phyloP scores from a whole-genome alignment of 2,797 vertebrate genomes.

The Etheostoma nigrum region DNA sequence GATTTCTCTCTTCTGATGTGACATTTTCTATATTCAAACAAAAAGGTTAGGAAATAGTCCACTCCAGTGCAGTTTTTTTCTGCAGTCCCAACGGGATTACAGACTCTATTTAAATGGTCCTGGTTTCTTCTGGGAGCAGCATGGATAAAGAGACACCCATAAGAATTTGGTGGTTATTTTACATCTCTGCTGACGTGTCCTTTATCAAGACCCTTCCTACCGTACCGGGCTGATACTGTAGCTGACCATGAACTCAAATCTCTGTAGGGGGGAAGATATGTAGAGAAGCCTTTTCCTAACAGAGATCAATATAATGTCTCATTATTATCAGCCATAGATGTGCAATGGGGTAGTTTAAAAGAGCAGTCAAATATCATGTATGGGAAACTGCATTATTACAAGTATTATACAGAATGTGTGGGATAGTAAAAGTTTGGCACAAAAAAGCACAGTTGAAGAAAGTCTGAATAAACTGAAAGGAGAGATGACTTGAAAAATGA shows the following conservation, averaged over 20 bases:
- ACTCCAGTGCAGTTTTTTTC: neutral
- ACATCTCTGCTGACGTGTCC: neutral
- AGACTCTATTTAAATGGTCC: neutral
- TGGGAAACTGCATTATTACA: neutral
- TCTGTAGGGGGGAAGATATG: constrained; percentile 22
- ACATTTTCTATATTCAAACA: constrained; percentile 21
- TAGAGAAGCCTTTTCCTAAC: constrained; percentile 27
- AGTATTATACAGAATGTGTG: neutral
- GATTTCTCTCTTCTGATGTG: constrained; percentile 37
- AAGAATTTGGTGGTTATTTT: neutral
- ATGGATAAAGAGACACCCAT: neutral
- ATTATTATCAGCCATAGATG: neutral
- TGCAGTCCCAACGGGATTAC: neutral
- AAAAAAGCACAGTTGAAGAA: neutral
- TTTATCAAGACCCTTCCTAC: constrained; percentile 10
- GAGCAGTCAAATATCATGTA: neutral
- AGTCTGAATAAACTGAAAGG: neutral
- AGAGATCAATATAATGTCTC: constrained; percentile 34
- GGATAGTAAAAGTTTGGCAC: neutral
- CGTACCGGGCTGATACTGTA: neutral
- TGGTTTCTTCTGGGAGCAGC: constrained; percentile 9
- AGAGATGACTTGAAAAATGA: neutral
- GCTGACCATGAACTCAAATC: constrained; percentile 39
- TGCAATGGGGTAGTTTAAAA: constrained; percentile 10
- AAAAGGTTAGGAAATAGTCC: constrained; percentile 1